Evolutionary conservation across 2,888 invertebrate genomes (phyloP).

Genomic region (Hirtodrosophila trivittata): DNA sequence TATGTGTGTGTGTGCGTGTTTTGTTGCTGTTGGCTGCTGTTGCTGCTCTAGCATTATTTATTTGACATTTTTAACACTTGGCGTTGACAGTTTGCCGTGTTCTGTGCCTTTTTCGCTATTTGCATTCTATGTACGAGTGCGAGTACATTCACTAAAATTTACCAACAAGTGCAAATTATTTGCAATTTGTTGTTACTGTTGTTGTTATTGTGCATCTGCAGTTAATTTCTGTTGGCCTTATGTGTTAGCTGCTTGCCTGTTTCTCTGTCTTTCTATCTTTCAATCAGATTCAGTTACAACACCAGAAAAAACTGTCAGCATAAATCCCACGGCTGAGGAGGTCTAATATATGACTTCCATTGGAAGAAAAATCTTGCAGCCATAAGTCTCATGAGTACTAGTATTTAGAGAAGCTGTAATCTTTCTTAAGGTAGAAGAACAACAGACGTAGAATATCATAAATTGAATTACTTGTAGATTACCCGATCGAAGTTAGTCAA

Average conservation of each 20-base stretch:
- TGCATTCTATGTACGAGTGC: slow-evolving; percentile 27
- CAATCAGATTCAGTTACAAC: too few species aligned
- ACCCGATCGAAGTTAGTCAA: too few species aligned
- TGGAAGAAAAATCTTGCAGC: too few species aligned
- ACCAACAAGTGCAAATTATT: slow-evolving; percentile 67
- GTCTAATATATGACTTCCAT: too few species aligned
- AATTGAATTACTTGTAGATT: too few species aligned
- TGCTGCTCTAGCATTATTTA: slow-evolving; percentile 62
- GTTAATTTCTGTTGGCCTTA: slow-evolving; percentile 60
- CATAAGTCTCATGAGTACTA: too few species aligned
- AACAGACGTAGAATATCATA: too few species aligned
- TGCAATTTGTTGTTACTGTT: slow-evolving; percentile 31
- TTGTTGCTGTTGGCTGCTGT: slow-evolving; percentile 27
- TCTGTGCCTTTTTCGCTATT: slow-evolving; percentile 48
- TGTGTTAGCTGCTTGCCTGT: slow-evolving; percentile 40
- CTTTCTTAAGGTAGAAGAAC: too few species aligned
- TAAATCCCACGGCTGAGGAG: too few species aligned
- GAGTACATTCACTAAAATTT: slow-evolving; percentile 28
- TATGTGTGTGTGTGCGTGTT: slow-evolving; percentile 4
- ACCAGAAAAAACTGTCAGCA: too few species aligned
- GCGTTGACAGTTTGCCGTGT: slow-evolving; percentile 47
- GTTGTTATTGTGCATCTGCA: slow-evolving; percentile 20
- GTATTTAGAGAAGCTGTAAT: too few species aligned
- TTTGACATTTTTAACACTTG: slow-evolving; percentile 72
- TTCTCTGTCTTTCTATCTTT: slow-evolving; percentile 3